Evolutionary conservation across 1,140 invertebrate species (phyloP), one percentile per base, ranked within the genome.

Genomic region (Hylyphantes graminicola): DNA sequence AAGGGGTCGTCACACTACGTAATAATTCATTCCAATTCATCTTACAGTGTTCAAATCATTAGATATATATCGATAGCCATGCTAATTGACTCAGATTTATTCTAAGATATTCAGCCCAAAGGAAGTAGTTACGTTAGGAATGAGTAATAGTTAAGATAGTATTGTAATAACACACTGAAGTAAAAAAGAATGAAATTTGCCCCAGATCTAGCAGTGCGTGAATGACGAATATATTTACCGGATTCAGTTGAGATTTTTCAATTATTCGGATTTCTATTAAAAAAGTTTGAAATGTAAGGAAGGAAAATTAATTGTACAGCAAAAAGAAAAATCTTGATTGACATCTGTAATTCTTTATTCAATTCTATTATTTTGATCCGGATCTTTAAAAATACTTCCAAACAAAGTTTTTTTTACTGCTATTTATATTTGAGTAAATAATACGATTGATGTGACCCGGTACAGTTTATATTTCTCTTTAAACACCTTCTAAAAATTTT

Each of bases 191-290:
- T 70, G 68, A 70, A 70, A 70, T 53, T 19, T 51, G 54, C 50
- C 50, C 68, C 54, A 70, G 51, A 51, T 70, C 68, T 53, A 70
- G 15, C 54, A 70, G 68, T 70, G 68, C 68, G 68, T 70, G 68
- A 70, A 70, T 12, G 68, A 70, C n/a, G 51, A 70, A 35, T 35
- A 35, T 35, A 35, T 35, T 35, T 35, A 35, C 35, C 1, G 35
- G 35, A 35, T 35, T 35, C 35, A 1, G 35, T 35, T 35, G 35
- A 35, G 35, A 35, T 35, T 35, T 35, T 35, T 35, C 35, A 35
- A 35, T 35, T 35, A 35, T 35, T 35, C 35, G 35, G 35, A 35
- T 35, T 35, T 35, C 35, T 35, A 35, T 2, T 2, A 35, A 35
- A 35, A 35, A 35, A 35, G 5, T 70, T 19, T 54, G 51, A 17